Evolutionary conservation across 1,140 invertebrate species (phyloP).

Genomic region (Drosophila oshimai): DNA sequence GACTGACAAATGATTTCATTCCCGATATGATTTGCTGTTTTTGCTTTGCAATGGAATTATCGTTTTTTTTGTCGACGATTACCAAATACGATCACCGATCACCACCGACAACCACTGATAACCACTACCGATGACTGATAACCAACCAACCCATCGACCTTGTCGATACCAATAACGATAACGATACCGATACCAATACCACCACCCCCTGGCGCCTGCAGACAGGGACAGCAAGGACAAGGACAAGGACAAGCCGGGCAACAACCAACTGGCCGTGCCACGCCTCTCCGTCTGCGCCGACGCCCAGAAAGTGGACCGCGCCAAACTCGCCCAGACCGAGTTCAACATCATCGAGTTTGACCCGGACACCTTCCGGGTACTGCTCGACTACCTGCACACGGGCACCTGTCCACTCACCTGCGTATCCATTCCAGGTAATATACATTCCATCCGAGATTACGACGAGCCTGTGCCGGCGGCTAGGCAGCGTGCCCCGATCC

Average conservation of each 20-base stretch:
- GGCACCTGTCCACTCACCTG: conserved; percentile 95
- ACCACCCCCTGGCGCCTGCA: conserved; percentile 78
- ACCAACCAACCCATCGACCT: conserved; percentile 3
- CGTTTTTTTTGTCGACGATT: not conserved
- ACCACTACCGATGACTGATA: not conserved
- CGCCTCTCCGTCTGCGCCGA: conserved; percentile 95
- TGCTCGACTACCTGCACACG: conserved; percentile 95
- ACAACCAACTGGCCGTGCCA: conserved; percentile 90
- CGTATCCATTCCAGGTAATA: conserved; percentile 91
- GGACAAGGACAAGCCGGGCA: conserved; percentile 90
- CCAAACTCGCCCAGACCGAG: conserved; percentile 96
- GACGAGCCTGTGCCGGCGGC: too few relatives aligned
- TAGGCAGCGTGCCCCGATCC: too few relatives aligned
- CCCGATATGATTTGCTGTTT: conserved; percentile 9
- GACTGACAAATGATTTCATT: conserved; percentile 18
- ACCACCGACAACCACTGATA: conserved; percentile 7
- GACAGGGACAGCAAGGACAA: conserved; percentile 91
- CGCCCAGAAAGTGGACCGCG: conserved; percentile 95
- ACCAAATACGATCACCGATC: conserved; percentile 1
- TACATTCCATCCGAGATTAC: too few relatives aligned
- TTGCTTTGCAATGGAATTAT: conserved; percentile 16
- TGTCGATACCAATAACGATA: too few relatives aligned
- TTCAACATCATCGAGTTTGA: conserved; percentile 98
- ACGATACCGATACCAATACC: conserved; percentile 9
- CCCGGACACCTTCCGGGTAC: conserved; percentile 94